A percentile compares a stretch with the other conserved stretches of the same genome.
phyloP scores from a whole-genome alignment of 1,140 invertebrate species.

The Episyrphus balteatus region DNA sequence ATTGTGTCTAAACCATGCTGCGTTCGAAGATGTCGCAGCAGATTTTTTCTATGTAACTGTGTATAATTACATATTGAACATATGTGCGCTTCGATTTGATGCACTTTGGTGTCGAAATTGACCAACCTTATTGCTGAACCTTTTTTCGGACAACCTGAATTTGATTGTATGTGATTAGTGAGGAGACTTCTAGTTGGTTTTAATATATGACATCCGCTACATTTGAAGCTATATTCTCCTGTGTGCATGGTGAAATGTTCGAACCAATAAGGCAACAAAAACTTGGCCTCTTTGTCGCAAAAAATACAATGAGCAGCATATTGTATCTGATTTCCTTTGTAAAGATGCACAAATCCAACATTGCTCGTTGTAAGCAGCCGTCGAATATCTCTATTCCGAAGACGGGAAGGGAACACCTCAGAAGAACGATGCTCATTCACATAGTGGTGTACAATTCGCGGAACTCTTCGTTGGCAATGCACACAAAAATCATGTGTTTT shows the following conservation, averaged over 20 bases:
- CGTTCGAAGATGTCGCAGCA: conserved; percentile 7
- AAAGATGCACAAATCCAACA: not conserved
- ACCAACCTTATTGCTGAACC: conserved; percentile 1
- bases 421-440: conserved; percentile 7
- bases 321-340: conserved; percentile 2
- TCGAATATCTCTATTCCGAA: not conserved
- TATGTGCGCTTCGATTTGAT: conserved; percentile 4
- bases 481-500: conserved; percentile 4
- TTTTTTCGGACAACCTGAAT: conserved; percentile 1
- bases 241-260: conserved; percentile 10
- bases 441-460: conserved; percentile 6
- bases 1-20: conserved; percentile 4
- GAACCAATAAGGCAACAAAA: conserved; percentile 8
- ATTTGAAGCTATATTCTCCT: conserved; percentile 9
- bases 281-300: conserved; percentile 5
- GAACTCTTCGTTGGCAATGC: conserved; percentile 3
- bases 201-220: conserved; percentile 4
- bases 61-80: conserved; percentile 8
- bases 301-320: conserved; percentile 10
- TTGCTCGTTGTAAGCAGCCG: not conserved
- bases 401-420: conserved; percentile 6
- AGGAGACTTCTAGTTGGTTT: conserved; percentile 4
- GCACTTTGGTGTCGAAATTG: conserved; percentile 1
- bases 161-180: not conserved
- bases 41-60: conserved; percentile 6